Conservation (phyloP, 1,140 invertebrate genomes). For the Ruditapes philippinarum region DNA sequence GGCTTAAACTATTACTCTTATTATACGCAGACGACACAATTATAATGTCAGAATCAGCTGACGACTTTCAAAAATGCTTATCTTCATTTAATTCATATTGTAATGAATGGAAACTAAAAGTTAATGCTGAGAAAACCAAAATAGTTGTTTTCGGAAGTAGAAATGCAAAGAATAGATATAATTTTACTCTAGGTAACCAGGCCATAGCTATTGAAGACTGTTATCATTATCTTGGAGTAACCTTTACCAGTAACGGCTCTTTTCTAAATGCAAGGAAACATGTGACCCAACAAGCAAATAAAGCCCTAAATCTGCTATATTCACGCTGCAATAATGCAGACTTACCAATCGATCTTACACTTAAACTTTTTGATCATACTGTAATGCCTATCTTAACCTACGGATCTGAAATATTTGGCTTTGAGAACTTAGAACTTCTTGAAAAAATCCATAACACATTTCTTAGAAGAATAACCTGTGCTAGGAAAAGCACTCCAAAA, state of each 20-base stretch:
- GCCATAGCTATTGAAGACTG: not conserved
- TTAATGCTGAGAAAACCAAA: slow-evolving; percentile 44
- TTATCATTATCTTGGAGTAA: slow-evolving; percentile 30
- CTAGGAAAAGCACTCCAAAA: not conserved
- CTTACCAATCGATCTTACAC: not conserved
- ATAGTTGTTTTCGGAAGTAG: slow-evolving; percentile 18
- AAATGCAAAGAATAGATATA: not conserved
- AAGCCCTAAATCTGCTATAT: not conserved
- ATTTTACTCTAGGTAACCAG: not conserved
- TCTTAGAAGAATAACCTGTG: not conserved
- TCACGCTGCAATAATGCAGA: slow-evolving; percentile 13
- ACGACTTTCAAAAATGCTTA: slow-evolving; percentile 2
- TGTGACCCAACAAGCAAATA: not conserved
- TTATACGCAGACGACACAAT: slow-evolving; percentile 62
- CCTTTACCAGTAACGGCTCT: slow-evolving; percentile 7
- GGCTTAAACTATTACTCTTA: slow-evolving; percentile 6
- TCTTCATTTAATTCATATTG: slow-evolving; percentile 14
- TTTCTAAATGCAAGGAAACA: slow-evolving; percentile 16
- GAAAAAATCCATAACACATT: slow-evolving; percentile 26
- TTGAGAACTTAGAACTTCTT: slow-evolving; percentile 20
- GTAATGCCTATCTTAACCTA: slow-evolving; percentile 28
- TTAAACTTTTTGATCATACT: slow-evolving; percentile 15
- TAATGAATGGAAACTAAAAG: slow-evolving; percentile 15
- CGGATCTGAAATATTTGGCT: slow-evolving; percentile 32
- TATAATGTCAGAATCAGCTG: slow-evolving; percentile 21